Conservation (phyloP, 2,888 invertebrate species). For the Philereme vetulata region DNA sequence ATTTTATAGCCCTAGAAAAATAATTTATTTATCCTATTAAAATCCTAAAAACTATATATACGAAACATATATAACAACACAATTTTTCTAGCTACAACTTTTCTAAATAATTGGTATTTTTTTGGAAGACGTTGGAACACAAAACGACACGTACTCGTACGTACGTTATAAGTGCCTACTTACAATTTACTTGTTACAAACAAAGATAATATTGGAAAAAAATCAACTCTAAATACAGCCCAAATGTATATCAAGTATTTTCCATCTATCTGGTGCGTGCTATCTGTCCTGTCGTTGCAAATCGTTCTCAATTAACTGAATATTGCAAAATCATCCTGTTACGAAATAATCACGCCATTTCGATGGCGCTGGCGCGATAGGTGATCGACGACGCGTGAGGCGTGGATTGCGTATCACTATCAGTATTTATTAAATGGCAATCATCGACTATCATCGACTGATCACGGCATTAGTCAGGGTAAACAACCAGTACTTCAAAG, state of each 20-base stretch:
- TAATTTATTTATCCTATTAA: too few species aligned
- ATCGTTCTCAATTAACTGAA: constrained; percentile 14
- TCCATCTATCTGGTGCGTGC: background rate
- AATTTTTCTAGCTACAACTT: too few species aligned
- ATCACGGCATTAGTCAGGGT: background rate
- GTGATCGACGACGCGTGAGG: constrained; percentile 12
- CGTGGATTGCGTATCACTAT: constrained; percentile 6
- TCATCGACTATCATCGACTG: background rate
- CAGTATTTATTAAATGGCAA: too few species aligned
- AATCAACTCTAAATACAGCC: background rate
- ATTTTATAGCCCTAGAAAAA: too few species aligned
- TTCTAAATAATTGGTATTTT: too few species aligned
- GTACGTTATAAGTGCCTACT: too few species aligned
- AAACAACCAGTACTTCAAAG: too few species aligned
- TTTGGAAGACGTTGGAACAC: too few species aligned
- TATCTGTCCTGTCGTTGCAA: background rate
- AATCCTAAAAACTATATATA: too few species aligned
- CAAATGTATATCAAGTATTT: background rate
- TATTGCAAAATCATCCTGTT: constrained; percentile 22
- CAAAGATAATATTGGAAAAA: background rate
- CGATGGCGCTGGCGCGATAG: constrained; percentile 18
- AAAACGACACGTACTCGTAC: too few species aligned
- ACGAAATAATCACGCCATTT: constrained; percentile 38
- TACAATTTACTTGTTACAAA: too few species aligned
- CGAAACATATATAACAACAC: too few species aligned